Conservation (phyloP, 2,888 invertebrate species). For the Drosophila sordidula region DNA sequence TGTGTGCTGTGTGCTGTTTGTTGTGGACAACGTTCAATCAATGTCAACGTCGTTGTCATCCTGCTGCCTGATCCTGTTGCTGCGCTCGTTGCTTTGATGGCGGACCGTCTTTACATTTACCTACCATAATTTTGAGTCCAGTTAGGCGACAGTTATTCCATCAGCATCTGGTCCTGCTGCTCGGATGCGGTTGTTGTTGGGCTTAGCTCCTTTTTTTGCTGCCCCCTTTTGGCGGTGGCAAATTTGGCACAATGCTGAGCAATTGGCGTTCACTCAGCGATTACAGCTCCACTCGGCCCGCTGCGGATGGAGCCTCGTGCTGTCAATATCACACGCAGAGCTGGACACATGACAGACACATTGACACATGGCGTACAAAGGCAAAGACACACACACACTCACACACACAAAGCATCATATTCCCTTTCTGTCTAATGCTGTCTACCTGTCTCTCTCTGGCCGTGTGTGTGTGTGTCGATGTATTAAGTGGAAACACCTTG, state of each 20-base stretch:
- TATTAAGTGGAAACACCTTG: conserved; percentile 80
- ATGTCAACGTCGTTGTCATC: conserved; percentile 70
- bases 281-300: conserved; percentile 20
- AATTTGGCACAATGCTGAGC: conserved; percentile 53
- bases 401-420: conserved; percentile 27
- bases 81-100: conserved; percentile 18
- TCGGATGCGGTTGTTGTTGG: conserved; percentile 12
- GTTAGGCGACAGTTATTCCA: conserved; percentile 40
- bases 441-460: conserved; percentile 29
- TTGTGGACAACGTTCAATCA: conserved; percentile 79
- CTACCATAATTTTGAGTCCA: conserved; percentile 65
- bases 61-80: conserved; percentile 45
- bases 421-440: conserved; percentile 17
- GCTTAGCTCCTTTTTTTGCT: conserved; percentile 3
- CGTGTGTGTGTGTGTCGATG: conserved; percentile 56
- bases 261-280: conserved; percentile 51
- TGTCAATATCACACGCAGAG: conserved; percentile 80
- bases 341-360: conserved; percentile 79
- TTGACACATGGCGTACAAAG: conserved; percentile 76
- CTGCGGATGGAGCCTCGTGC: no score
- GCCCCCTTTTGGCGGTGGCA: conserved; percentile 17
- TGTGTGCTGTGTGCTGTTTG: conserved; percentile 49
- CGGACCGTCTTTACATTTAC: conserved; percentile 57
- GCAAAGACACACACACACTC: conserved; percentile 42
- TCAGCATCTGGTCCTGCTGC: conserved; percentile 3